Evolutionary conservation across 2,797 vertebrate genomes (phyloP), one percentile per base, ranked within the genome.

Genomic region (Benthosema pterotum): DNA sequence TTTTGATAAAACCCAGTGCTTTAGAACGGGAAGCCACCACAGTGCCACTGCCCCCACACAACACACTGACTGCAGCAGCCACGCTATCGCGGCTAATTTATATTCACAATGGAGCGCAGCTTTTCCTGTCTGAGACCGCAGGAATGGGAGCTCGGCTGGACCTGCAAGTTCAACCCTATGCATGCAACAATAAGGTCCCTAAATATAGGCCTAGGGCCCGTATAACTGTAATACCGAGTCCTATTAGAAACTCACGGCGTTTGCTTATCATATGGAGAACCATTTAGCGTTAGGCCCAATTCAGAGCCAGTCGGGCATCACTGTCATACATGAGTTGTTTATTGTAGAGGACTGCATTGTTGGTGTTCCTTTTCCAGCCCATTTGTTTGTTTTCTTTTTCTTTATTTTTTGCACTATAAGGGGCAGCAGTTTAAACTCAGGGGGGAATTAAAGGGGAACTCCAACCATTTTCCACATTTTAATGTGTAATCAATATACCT

Each of bases 71-170:
- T n/a, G n/a, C n/a, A n/a, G n/a, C 83, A 79, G 77, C 45, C 52
- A 63, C 68, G 78, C 81, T 79, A 86, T 77, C 75, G 54, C 63
- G 77, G 76, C 55, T 84, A 53, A 84, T 87, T 89, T 84, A 57
- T 67, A 76, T 85, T 78, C 75, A 77, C 78, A 87, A 82, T 54
- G 65, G 73, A 84, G 75, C 3, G 65, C n/a, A n/a, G n/a, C 69
- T 66, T 87, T 85, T 85, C 80, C 80, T 81, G 82, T 68, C 71
- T 14, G 12, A 80, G 72, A 83, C 90, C 88, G 75, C 88, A 87
- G 87, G 81, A 85, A 87, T 86, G 81, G 69, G 73, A 73, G 69
- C 75, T 69, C 70, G 75, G 72, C 68, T 78, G 72, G 72, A 82
- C 74, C 32, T 59, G 64, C 65, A 67, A 77, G 78, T 78, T 82